Conservation (phyloP, 53 echinoderm and acorn worm genomes). For the Holothuria leucospilota region DNA sequence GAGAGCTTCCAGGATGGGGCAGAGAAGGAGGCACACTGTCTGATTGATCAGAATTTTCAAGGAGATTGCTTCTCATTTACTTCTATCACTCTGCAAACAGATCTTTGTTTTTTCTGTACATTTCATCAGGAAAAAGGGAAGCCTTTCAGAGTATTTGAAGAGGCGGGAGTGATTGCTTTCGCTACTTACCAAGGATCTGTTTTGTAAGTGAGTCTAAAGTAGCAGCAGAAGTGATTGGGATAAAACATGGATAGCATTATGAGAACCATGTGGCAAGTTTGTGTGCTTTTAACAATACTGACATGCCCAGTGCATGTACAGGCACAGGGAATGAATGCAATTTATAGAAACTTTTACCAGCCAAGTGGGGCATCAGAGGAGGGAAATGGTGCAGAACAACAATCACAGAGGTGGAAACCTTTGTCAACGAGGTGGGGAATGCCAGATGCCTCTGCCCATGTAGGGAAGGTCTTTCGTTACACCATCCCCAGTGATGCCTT, state of each 20-base stretch:
- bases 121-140: neutral
- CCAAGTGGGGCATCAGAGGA: neutral
- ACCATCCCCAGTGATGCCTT: constrained; percentile 92
- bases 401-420: constrained; percentile 66
- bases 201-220: neutral
- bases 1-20: constrained; percentile 38
- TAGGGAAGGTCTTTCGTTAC: constrained; percentile 90
- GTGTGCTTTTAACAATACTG: constrained; percentile 14
- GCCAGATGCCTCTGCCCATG: constrained; percentile 83
- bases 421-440: constrained; percentile 82
- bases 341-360: constrained; percentile 47
- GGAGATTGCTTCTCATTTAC: neutral
- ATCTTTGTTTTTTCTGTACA: too few relatives aligned
- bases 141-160: neutral
- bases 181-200: neutral
- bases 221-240: neutral
- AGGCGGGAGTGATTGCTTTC: neutral
- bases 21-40: constrained; percentile 3
- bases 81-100: too few relatives aligned
- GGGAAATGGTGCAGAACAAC: neutral
- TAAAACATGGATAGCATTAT: neutral
- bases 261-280: neutral
- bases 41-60: constrained; percentile 26
- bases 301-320: constrained; percentile 8
- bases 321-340: constrained; percentile 48